Evolutionary conservation across 2,113 vertebrate genomes (phyloP).

Genomic region (Oreochromis aureus): DNA sequence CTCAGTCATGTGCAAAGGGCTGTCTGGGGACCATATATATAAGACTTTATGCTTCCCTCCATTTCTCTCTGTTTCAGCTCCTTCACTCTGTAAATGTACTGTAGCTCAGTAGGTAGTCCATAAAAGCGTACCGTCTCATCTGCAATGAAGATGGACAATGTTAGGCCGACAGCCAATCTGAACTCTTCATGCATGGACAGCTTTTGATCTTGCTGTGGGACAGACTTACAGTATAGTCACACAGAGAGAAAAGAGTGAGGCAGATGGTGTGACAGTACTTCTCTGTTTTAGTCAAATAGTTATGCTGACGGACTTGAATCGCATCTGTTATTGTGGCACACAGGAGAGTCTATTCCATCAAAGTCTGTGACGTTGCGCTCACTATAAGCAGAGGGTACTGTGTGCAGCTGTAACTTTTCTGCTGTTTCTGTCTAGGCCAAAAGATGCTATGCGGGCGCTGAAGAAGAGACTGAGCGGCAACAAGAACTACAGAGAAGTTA

Average conservation of each 20-base stretch:
- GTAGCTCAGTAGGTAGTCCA: neutral
- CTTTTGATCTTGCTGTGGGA: slow-evolving; percentile 41
- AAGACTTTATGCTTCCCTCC: neutral
- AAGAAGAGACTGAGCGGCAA: slow-evolving; percentile 94
- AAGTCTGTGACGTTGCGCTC: neutral
- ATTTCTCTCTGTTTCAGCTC: neutral
- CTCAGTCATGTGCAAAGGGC: neutral
- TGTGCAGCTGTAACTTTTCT: neutral
- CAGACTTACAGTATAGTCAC: neutral
- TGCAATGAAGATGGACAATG: neutral
- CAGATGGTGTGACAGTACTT: slow-evolving; percentile 29
- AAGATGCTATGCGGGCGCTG: slow-evolving; percentile 90
- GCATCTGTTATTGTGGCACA: slow-evolving; percentile 23
- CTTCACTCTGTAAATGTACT: neutral
- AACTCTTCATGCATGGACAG: slow-evolving; percentile 9
- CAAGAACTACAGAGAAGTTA: slow-evolving; percentile 96
- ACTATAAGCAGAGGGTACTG: neutral
- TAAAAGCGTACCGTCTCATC: slow-evolving; percentile 3
- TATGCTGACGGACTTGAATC: slow-evolving; percentile 8
- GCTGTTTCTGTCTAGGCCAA: slow-evolving; percentile 80
- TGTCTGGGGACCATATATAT: neutral
- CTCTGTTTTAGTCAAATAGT: slow-evolving; percentile 14
- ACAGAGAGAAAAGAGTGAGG: neutral
- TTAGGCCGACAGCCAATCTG: slow-evolving; percentile 3
- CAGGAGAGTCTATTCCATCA: slow-evolving; percentile 1